Evolutionary conservation across 2,888 invertebrate genomes (phyloP).

Genomic region (Acleris holmiana): DNA sequence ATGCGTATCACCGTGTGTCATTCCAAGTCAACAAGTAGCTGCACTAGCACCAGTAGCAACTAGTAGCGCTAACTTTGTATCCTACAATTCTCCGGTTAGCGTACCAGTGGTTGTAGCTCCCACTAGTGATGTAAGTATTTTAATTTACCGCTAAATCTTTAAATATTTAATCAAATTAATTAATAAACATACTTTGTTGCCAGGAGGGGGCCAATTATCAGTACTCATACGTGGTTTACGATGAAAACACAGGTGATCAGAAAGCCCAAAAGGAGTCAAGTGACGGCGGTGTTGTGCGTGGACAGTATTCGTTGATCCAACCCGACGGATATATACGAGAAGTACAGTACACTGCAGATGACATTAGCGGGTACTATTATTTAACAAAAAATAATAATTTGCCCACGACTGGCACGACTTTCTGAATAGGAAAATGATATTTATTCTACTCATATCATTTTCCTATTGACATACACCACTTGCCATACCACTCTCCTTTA

Average conservation of each 20-base stretch:
- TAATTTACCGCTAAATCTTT: too few relatives aligned
- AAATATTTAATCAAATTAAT: neutral
- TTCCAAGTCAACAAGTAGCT: conserved; percentile 53
- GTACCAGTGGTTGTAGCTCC: conserved; percentile 59
- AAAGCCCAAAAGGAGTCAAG: conserved; percentile 80
- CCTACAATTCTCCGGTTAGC: conserved; percentile 56
- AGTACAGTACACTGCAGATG: conserved; percentile 82
- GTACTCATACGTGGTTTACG: conserved; percentile 82
- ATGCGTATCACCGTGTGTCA: conserved; percentile 66
- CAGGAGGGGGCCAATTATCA: conserved; percentile 64
- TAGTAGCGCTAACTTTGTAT: conserved; percentile 56
- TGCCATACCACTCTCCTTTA: too few relatives aligned
- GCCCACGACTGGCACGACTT: too few relatives aligned
- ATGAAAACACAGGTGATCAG: conserved; percentile 82
- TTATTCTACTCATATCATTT: too few relatives aligned
- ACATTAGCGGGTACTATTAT: conserved; percentile 70
- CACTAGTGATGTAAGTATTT: conserved; percentile 58
- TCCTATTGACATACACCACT: too few relatives aligned
- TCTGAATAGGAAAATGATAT: too few relatives aligned
- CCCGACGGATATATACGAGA: conserved; percentile 81
- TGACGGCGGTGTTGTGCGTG: conserved; percentile 80
- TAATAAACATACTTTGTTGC: neutral
- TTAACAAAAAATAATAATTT: too few relatives aligned
- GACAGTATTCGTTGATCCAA: conserved; percentile 81
- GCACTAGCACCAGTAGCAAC: conserved; percentile 52